Percentiles rank a stretch among this genome's conserved stretches.
Evolutionary conservation across 2,797 vertebrate species (phyloP).

Genomic region (Notamacropus eugenii): DNA sequence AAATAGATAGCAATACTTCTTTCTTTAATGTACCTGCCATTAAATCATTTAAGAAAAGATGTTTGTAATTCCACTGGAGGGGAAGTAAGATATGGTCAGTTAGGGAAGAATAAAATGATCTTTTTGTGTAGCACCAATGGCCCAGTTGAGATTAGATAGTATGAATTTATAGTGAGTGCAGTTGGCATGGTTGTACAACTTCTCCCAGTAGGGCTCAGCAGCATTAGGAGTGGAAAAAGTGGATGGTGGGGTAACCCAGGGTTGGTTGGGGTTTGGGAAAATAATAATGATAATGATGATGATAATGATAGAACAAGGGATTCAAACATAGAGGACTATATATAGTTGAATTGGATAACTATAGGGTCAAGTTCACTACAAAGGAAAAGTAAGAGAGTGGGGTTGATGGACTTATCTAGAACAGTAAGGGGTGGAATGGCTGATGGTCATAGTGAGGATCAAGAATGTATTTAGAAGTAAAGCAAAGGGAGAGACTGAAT

Average conservation of each 20-base stretch:
- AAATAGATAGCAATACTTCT: background rate
- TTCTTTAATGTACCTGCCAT: background rate
- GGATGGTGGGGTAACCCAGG: background rate
- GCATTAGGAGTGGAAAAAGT: background rate
- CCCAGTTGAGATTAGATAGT: background rate
- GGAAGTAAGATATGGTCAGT: background rate
- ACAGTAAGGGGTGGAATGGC: background rate
- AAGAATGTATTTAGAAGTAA: background rate
- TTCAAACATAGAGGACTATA: background rate
- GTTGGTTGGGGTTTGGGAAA: background rate
- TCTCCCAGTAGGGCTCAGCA: background rate
- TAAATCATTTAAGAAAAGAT: background rate
- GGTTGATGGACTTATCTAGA: background rate
- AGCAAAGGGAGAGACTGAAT: background rate
- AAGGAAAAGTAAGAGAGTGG: background rate
- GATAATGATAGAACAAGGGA: background rate
- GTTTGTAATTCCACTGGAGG: background rate
- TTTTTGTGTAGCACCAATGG: background rate
- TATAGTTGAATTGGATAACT: background rate
- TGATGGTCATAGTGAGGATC: background rate
- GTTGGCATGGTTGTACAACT: background rate
- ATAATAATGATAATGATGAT: background rate
- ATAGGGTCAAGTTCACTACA: background rate
- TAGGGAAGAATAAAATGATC: background rate
- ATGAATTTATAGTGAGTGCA: background rate